Conservation (phyloP, 2,888 invertebrate species). For the Archaeoteleia sp. region DNA sequence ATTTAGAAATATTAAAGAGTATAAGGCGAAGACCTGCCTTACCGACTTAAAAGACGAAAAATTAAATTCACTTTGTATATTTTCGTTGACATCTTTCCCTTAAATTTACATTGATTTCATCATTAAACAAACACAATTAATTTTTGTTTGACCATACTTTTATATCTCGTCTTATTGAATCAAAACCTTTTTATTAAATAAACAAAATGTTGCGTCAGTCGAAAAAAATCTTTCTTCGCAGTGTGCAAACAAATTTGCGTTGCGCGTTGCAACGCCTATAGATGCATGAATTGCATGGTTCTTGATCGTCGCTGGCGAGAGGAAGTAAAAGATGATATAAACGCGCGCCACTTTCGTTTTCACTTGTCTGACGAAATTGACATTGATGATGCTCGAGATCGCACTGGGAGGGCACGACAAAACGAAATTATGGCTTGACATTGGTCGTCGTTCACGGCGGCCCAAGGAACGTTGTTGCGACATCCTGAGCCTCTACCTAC, state of each 20-base stretch:
- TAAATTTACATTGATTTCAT: no score
- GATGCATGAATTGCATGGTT: neutral
- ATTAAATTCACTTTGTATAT: no score
- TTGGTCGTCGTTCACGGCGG: conserved; percentile 56
- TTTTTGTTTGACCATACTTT: no score
- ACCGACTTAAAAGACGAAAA: no score
- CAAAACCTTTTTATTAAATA: no score
- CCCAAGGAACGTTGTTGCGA: conserved; percentile 53
- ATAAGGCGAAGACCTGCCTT: no score
- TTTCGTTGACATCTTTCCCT: no score
- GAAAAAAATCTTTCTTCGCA: neutral
- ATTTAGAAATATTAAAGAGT: no score
- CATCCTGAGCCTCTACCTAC: conserved; percentile 36
- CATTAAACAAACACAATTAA: no score
- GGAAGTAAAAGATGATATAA: conserved; percentile 42
- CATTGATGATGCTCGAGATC: conserved; percentile 61
- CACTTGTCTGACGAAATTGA: conserved; percentile 63
- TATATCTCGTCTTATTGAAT: no score
- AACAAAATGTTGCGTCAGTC: neutral
- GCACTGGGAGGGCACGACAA: conserved; percentile 54
- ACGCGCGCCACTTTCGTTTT: conserved; percentile 59
- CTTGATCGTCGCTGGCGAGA: conserved; percentile 24
- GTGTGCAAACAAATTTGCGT: neutral
- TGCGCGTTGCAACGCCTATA: conserved; percentile 5
- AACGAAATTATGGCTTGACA: conserved; percentile 52